Evolutionary conservation across 2,113 vertebrate genomes (phyloP), one percentile per base, ranked within the genome.

Genomic region (Phrynosoma platyrhinos): DNA sequence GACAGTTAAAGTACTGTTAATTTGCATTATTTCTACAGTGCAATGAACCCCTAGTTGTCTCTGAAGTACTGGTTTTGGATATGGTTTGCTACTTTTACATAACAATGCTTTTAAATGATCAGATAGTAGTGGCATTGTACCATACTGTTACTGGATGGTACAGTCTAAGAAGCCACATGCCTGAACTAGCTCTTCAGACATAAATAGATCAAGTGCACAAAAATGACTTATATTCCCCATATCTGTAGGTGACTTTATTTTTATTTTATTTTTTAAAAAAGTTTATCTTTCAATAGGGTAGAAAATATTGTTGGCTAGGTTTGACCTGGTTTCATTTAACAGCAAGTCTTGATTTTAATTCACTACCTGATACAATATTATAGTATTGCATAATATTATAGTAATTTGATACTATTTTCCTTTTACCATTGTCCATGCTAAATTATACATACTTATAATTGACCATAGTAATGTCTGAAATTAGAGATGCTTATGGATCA

Each of bases 1-100:
- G 47, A 4, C 47, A 47, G 47, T 47, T 47, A 47, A 47, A 5
- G 47, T 47, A 4, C 5, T 47, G 47, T 47, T 7, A 47, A 47
- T 47, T 7, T 47, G 47, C 47, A 47, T 47, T 47, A 47, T 47
- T 47, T 7, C 47, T 47, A 47, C 7, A 47, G 47, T 47, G 7
- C 7, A 47, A 47, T 47, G 47, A 5, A 47, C 47, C 47, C 47
- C 47, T 47, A 47, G 47, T 47, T 23, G 23, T 69, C 20, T 79
- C 62, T 68, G 25, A 68, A 18, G 75, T 86, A 62, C 52, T 86
- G n/a, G 42, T 14, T 85, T 86, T 79, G 4, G 23, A 80, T 80
- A 20, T 55, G 64, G n/a, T 10, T 55, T 87, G 66, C 66, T 79
- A 80, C 68, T 87, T 80, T 87, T 66, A 86, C 66, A 72, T 71